These are phyloP conservation scores for Labrus mixtus DNA, from an alignment of 2,113 vertebrate species.

Conservation along the genomic window DNA sequence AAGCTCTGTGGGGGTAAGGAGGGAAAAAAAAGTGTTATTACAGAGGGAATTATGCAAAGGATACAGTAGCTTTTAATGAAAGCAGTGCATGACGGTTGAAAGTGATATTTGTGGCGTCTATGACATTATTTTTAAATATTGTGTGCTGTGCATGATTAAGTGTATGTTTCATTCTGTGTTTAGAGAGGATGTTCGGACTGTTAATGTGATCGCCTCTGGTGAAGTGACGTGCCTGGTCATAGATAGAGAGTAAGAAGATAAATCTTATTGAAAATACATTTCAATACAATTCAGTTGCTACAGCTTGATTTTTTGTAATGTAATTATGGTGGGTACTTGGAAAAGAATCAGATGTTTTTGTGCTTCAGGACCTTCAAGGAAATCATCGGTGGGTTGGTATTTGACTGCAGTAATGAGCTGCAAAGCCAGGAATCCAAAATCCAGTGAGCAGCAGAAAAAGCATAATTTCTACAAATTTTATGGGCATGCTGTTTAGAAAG, in stretches of 20 bases:
- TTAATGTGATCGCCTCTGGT: conserved; percentile 70
- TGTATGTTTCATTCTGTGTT: conserved; percentile 1
- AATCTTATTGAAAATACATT: not conserved
- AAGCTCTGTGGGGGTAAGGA: conserved; percentile 79
- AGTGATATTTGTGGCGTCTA: not conserved
- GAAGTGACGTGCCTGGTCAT: conserved; percentile 80
- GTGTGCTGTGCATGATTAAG: not conserved
- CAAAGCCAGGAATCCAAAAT: conserved; percentile 48
- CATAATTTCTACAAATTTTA: not conserved
- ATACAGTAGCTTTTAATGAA: not conserved
- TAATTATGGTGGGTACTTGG: no score
- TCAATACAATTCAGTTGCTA: not conserved
- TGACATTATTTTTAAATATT: not conserved
- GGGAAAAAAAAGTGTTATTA: conserved; percentile 1
- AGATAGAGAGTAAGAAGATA: conserved; percentile 79
- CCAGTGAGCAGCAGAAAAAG: conserved; percentile 65
- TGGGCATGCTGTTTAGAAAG: not conserved
- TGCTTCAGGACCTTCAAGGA: conserved; percentile 75
- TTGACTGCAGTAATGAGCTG: conserved; percentile 48
- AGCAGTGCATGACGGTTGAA: not conserved
- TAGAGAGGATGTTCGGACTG: conserved; percentile 75
- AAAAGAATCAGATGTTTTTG: not conserved
- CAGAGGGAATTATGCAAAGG: not conserved
- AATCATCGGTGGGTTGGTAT: conserved; percentile 50
- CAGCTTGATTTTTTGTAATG: not conserved